Evolutionary conservation across 2,888 invertebrate genomes (phyloP), one percentile per base, ranked within the genome.

Genomic region (Luperina nickerlii): DNA sequence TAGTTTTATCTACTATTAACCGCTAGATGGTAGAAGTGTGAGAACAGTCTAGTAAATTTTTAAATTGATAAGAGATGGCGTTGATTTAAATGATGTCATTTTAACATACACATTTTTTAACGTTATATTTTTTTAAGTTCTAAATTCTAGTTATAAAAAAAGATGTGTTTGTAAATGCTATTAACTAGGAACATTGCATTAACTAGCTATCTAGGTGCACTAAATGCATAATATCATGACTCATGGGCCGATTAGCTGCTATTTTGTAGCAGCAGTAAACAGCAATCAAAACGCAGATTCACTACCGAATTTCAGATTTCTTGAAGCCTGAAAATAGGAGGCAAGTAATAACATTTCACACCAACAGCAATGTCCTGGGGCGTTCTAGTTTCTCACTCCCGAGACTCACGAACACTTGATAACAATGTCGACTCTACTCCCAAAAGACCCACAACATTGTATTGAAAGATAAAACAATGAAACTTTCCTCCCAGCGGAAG

Each of bases 401-500:
- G 15, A 78, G 65, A 75, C 72, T 75, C 57, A 77, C 68, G 63
- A 78, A 76, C 77, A 71, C 57, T 80, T 70, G 78, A 79, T 83
- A 80, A 81, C 79, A 83, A 85, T 57, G 51, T 54, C 57, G 60
- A 48, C 65, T 75, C 65, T 38, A 67, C 54, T 88, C 89, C 85
- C 87, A 60, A 54, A 76, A 87, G 87, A 81, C 74, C 32, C 57
- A 81, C 81, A 77, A 83, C 71, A 81, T 85, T 87, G 68, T 85
- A 81, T 84, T 88, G 84, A 83, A 77, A 86, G 82, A 81, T 66
- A 84, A 86, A 88, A 83, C 84, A 88, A 86, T 82, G 74, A 81
- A 88, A 88, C 73, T 88, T 83, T 77, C 24, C 48, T 82, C 78
- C 78, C 86, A 60, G n/a, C 65, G 76, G 76, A 72, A 54, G 75